These are phyloP conservation scores for Periophthalmus magnuspinnatus DNA, from an alignment of 2,797 vertebrate species.

Conservation along the genomic window DNA sequence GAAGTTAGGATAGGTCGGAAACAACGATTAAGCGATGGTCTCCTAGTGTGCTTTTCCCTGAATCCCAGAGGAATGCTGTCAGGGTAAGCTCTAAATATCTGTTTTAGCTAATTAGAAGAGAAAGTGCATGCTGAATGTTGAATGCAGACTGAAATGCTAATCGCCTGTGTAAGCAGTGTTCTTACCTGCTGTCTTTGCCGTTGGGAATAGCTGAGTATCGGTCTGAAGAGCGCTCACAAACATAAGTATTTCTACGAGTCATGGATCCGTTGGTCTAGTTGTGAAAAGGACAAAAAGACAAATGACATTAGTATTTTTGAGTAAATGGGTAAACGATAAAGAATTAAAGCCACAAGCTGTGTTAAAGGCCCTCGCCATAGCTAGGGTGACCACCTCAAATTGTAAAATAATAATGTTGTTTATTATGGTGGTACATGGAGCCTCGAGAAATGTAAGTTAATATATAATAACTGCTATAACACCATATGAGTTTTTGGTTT, in stretches of 20 bases:
- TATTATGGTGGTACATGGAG: too few species aligned
- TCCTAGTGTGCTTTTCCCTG: not conserved
- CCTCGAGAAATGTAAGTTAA: too few species aligned
- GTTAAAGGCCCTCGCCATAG: too few species aligned
- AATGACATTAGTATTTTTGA: not conserved
- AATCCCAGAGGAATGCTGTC: not conserved
- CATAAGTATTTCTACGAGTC: conserved; percentile 89
- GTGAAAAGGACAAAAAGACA: not conserved
- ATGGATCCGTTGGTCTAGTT: conserved; percentile 86
- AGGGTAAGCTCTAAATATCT: not conserved
- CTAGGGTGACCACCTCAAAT: too few species aligned
- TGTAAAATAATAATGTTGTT: too few species aligned
- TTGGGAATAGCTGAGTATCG: conserved; percentile 90
- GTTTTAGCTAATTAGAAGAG: not conserved
- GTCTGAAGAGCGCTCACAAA: conserved; percentile 91
- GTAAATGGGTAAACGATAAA: too few species aligned
- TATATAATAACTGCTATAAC: too few species aligned
- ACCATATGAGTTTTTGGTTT: too few species aligned
- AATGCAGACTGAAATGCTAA: not conserved
- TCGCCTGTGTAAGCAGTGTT: not conserved
- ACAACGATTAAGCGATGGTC: not conserved
- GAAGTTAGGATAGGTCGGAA: not conserved
- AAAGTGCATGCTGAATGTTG: not conserved
- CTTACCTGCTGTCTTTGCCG: conserved; percentile 95
- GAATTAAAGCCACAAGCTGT: too few species aligned